phyloP scores from a whole-genome alignment of 2,888 invertebrate species.

The Exephanes ischioxanthus region DNA sequence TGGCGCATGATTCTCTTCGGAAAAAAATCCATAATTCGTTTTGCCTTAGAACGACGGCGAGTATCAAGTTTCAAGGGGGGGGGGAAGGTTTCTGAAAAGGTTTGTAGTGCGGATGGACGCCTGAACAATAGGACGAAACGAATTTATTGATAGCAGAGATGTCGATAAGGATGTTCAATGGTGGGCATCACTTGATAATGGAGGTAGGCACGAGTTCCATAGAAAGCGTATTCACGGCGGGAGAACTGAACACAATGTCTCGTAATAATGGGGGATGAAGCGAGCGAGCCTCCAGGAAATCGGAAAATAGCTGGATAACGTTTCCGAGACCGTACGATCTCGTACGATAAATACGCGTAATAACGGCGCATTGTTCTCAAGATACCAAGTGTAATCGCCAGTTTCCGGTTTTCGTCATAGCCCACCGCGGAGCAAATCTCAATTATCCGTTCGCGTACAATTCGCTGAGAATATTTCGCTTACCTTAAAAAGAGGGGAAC shows the following conservation, averaged over 20 bases:
- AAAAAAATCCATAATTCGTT: background rate
- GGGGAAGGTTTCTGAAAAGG: background rate
- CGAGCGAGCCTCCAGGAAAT: background rate
- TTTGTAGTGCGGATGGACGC: background rate
- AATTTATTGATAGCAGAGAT: background rate
- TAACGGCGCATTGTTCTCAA: background rate
- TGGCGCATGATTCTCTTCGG: background rate
- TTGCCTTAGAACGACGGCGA: background rate
- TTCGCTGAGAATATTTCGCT: too few species aligned
- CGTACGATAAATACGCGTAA: background rate
- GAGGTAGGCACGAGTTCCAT: background rate
- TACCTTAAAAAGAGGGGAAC: too few species aligned
- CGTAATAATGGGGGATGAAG: background rate
- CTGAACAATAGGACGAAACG: background rate
- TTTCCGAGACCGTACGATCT: background rate
- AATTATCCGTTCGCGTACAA: too few species aligned
- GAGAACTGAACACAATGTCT: constrained; percentile 6
- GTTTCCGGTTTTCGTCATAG: too few species aligned
- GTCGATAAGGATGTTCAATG: background rate
- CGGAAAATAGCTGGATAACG: background rate
- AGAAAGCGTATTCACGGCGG: constrained; percentile 1
- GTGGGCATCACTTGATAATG: background rate
- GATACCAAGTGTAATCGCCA: too few species aligned
- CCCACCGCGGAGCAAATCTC: too few species aligned
- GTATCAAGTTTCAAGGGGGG: background rate